A percentile compares a stretch with the other conserved stretches of the same genome.
These are phyloP conservation scores for Andrena bicolor DNA, from an alignment of 2,888 invertebrate species.

Conservation along the genomic window DNA sequence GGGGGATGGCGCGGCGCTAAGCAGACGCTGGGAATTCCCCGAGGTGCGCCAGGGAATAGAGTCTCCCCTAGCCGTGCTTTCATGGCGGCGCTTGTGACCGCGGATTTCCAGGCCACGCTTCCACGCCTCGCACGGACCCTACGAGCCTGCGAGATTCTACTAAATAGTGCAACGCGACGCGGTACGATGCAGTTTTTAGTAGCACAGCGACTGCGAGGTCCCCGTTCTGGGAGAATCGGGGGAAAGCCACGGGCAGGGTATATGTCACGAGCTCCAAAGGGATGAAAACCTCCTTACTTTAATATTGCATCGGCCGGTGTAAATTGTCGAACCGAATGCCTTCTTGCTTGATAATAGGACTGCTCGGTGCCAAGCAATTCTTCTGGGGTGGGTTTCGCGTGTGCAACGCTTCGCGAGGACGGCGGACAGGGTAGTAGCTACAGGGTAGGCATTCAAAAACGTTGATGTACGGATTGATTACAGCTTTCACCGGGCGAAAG, in stretches of 20 bases:
- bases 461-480: no score
- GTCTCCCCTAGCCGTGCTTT: constrained; percentile 8
- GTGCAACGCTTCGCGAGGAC: neutral
- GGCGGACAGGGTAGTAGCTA: neutral
- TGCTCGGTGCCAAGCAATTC: neutral
- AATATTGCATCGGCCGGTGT: constrained; percentile 34
- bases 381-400: neutral
- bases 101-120: constrained; percentile 51
- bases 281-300: constrained; percentile 17
- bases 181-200: constrained; percentile 64
- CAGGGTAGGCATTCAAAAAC: no score
- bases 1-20: constrained; percentile 54
- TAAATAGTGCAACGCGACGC: constrained; percentile 40
- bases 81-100: constrained; percentile 21
- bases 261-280: neutral
- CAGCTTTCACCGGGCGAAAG: no score
- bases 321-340: constrained; percentile 10
- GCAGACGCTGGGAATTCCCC: constrained; percentile 54
- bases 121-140: constrained; percentile 45
- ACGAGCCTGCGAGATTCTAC: constrained; percentile 25
- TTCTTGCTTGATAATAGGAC: neutral
- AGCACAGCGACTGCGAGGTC: neutral
- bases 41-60: constrained; percentile 9
- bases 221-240: neutral
- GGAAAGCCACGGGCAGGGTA: neutral